Conservation (phyloP, 2,113 vertebrate genomes). For the Galbula dea region DNA sequence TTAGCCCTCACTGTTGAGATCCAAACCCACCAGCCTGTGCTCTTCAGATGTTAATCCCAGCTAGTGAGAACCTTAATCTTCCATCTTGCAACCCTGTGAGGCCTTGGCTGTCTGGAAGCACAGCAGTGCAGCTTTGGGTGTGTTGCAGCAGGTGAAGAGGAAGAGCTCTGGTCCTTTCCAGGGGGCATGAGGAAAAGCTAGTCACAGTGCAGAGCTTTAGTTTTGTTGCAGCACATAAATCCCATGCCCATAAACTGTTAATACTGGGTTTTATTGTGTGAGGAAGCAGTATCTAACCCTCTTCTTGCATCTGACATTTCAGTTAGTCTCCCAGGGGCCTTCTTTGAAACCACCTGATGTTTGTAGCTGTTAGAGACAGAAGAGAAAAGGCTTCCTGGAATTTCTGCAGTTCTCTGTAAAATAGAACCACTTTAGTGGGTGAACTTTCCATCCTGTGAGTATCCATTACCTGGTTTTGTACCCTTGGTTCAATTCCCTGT, state of each 20-base stretch:
- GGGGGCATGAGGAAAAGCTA: not conserved
- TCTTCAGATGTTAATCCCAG: not conserved
- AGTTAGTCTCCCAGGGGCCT: not conserved
- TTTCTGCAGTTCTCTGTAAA: slow-evolving; percentile 13
- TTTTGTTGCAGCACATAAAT: not conserved
- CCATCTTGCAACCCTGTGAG: not conserved
- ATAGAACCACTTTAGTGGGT: not conserved
- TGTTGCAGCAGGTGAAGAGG: not conserved
- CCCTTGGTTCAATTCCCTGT: not conserved
- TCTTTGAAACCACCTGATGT: slow-evolving; percentile 42
- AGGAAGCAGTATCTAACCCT: not conserved
- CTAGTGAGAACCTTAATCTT: not conserved
- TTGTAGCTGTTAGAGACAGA: not conserved
- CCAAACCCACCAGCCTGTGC: accelerated
- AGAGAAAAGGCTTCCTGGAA: slow-evolving; percentile 36
- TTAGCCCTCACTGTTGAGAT: not conserved
- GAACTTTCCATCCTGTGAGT: not conserved
- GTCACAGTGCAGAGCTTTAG: not conserved
- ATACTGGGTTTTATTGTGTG: not conserved
- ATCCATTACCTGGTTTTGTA: not conserved
- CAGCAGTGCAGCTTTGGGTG: accelerated
- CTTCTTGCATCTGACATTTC: slow-evolving; percentile 7
- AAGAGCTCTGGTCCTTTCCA: not conserved
- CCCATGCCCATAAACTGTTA: not conserved
- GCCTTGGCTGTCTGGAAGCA: accelerated